phyloP scores from a whole-genome alignment of 92 coral and sea anemone genomes.

The Desmophyllum pertusum region DNA sequence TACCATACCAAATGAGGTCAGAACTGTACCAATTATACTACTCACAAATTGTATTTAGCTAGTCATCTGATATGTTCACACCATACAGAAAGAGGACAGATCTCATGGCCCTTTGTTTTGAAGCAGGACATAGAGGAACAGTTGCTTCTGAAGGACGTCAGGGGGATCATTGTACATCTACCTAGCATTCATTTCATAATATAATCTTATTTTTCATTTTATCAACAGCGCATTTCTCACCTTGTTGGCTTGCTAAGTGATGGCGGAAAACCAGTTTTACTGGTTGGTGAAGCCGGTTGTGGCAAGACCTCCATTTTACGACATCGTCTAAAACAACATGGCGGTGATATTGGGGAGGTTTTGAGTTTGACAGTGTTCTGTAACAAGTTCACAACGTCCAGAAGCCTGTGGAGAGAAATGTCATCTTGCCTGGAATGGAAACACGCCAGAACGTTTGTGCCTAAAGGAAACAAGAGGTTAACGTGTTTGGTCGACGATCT shows the following conservation, averaged over 20 bases:
- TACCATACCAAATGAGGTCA: conserved; percentile 92
- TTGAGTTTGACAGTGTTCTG: conserved; percentile 87
- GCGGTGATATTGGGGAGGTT: conserved; percentile 94
- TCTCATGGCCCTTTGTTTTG: no score
- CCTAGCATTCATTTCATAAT: not conserved
- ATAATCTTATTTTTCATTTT: not conserved
- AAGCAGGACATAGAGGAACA: not conserved
- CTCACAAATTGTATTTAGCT: no score
- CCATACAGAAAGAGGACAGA: conserved; percentile 76
- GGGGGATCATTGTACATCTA: not conserved
- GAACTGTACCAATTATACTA: not conserved
- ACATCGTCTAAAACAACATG: conserved; percentile 91
- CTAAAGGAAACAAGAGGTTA: conserved; percentile 93
- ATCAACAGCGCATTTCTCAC: conserved; percentile 87
- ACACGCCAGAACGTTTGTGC: conserved; percentile 95
- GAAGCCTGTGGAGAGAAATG: conserved; percentile 88
- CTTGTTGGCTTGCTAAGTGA: conserved; percentile 93
- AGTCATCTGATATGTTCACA: conserved; percentile 61
- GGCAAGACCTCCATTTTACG: conserved; percentile 96
- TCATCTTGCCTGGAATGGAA: conserved; percentile 94
- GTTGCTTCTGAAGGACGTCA: not conserved
- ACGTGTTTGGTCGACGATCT: conserved; percentile 93
- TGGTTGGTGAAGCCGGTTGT: conserved; percentile 95
- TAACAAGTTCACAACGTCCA: conserved; percentile 91
- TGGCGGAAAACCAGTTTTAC: conserved; percentile 94